phyloP scores from a whole-genome alignment of 2,888 invertebrate species.

The Lordiphosa fenestrarum region DNA sequence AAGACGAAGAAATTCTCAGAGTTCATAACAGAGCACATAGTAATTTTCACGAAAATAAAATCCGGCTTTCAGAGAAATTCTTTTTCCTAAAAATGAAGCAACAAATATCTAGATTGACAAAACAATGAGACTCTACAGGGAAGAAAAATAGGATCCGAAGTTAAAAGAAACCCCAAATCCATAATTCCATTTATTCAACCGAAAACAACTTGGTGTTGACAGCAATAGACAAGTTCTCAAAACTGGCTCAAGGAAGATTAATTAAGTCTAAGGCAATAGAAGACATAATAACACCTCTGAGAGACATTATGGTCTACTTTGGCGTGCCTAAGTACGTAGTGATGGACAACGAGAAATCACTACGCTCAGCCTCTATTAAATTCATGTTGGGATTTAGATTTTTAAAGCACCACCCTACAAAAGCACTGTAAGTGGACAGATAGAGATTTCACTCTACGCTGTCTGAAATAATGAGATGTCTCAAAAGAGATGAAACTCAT shows the following conservation, averaged over 20 bases:
- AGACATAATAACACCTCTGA: background rate
- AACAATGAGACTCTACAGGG: conserved; percentile 33
- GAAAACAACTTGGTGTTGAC: conserved; percentile 4
- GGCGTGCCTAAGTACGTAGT: conserved; percentile 1
- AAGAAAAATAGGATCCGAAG: conserved; percentile 31
- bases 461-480: conserved; percentile 24
- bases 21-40: conserved; percentile 31
- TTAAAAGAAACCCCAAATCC: too few relatives aligned
- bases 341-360: conserved; percentile 5
- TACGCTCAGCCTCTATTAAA: background rate
- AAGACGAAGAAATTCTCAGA: conserved; percentile 11
- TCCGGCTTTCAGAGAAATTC: conserved; percentile 24
- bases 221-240: conserved; percentile 6
- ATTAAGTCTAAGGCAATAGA: conserved; percentile 6
- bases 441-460: conserved; percentile 26
- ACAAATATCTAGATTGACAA: conserved; percentile 20
- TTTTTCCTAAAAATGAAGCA: conserved; percentile 29
- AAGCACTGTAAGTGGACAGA: conserved; percentile 10
- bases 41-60: conserved; percentile 25
- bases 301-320: conserved; percentile 1
- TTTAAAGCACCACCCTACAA: conserved; percentile 6
- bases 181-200: conserved; percentile 14
- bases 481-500: conserved; percentile 12
- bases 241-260: background rate
- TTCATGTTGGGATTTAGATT: conserved; percentile 1